Conservation (phyloP, 1,140 invertebrate species). For the Pseudomyrmex concolor region DNA sequence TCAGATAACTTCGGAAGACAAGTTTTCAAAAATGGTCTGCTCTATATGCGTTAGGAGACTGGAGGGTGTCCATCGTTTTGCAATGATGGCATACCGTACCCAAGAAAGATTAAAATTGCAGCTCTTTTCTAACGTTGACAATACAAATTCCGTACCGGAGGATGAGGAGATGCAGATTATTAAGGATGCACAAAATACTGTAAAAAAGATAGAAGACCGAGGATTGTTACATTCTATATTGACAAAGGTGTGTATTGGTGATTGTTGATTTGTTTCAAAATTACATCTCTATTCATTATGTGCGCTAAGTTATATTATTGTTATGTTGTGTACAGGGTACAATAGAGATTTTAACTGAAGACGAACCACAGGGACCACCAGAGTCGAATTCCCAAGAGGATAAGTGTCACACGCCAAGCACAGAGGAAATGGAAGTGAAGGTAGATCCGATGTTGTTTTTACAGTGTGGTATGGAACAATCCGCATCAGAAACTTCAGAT, state of each 20-base stretch:
- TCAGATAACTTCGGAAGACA: constrained; percentile 85
- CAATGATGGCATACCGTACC: constrained; percentile 85
- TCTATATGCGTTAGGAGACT: constrained; percentile 85
- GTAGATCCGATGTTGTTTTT: constrained; percentile 87
- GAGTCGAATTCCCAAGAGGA: constrained; percentile 73
- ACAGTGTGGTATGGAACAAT: constrained; percentile 83
- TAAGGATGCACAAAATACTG: constrained; percentile 72
- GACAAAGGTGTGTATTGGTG: constrained; percentile 81
- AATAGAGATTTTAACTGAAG: constrained; percentile 75
- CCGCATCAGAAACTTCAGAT: constrained; percentile 79
- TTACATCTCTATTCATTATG: constrained; percentile 2
- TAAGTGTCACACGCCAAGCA: constrained; percentile 76
- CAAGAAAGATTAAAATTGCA: constrained; percentile 85
- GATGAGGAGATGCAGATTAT: constrained; percentile 70
- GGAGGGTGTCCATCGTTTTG: constrained; percentile 86
- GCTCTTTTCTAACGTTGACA: constrained; percentile 71
- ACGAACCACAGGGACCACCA: constrained; percentile 68
- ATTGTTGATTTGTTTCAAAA: background rate
- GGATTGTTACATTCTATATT: constrained; percentile 86
- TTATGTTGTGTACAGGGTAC: constrained; percentile 68
- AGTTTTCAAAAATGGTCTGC: constrained; percentile 86
- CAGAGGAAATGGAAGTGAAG: constrained; percentile 87
- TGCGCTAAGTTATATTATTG: background rate
- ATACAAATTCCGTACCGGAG: constrained; percentile 63
- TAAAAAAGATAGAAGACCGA: constrained; percentile 80